Evolutionary conservation across 2,113 vertebrate genomes (phyloP).

Genomic region (Eclectus roratus): DNA sequence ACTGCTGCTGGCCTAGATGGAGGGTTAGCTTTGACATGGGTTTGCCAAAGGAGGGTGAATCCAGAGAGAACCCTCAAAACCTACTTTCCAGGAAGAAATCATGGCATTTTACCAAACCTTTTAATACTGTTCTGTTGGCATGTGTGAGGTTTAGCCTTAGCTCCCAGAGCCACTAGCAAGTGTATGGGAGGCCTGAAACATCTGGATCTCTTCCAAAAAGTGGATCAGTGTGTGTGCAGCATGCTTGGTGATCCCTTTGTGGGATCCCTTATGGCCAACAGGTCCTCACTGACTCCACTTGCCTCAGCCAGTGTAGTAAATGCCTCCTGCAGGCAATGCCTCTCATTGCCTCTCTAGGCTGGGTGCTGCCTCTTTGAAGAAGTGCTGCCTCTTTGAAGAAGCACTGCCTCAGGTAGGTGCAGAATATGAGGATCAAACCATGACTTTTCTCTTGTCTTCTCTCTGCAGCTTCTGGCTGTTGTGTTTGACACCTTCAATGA

Average conservation of each 20-base stretch:
- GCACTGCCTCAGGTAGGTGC: neutral
- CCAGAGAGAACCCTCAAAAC: neutral
- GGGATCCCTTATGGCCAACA: rapidly evolving
- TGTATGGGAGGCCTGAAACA: neutral
- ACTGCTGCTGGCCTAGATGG: neutral
- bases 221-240: neutral
- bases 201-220: neutral
- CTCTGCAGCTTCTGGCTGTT: conserved; percentile 88
- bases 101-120: neutral
- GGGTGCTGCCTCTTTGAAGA: neutral
- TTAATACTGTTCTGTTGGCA: neutral
- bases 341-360: neutral
- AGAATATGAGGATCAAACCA: neutral
- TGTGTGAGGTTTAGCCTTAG: neutral
- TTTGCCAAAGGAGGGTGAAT: neutral
- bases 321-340: neutral
- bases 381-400: neutral
- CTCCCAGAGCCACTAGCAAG: neutral
- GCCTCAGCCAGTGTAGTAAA: neutral
- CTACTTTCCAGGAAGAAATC: neutral
- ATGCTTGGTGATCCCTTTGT: neutral
- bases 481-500: conserved; percentile 98
- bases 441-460: neutral
- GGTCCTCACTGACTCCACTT: rapidly evolving
- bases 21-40: neutral